A percentile compares a stretch with the other conserved stretches of the same genome.
phyloP scores from a whole-genome alignment of 2,888 invertebrate species.

The Orchestes rusci region DNA sequence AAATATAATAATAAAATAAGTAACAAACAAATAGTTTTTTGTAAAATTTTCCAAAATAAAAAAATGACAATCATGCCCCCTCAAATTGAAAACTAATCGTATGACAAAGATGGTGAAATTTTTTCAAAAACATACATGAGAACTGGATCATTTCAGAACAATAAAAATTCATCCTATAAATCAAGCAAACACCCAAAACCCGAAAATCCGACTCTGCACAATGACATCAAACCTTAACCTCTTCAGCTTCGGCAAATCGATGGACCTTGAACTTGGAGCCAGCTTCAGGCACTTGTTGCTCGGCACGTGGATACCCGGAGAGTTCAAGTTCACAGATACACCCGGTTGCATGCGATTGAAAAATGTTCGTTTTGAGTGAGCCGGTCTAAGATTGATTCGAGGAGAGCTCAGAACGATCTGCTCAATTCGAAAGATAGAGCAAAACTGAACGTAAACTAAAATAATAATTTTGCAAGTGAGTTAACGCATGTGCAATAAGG shows the following conservation, averaged over 20 bases:
- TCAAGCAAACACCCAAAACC: conserved; percentile 1
- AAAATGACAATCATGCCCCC: too few relatives aligned
- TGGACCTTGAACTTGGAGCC: conserved; percentile 38
- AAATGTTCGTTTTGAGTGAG: too few relatives aligned
- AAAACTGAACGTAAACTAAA: conserved; percentile 36
- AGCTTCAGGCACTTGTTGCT: conserved; percentile 33
- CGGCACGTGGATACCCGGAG: too few relatives aligned
- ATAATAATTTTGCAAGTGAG: conserved; percentile 40
- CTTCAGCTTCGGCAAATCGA: conserved; percentile 27
- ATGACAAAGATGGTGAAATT: too few relatives aligned
- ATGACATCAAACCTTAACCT: conserved; percentile 17
- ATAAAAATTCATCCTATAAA: background rate
- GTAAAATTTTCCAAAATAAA: too few relatives aligned
- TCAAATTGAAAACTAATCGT: too few relatives aligned
- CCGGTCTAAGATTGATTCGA: too few relatives aligned
- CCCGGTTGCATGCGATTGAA: background rate
- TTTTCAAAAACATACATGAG: background rate
- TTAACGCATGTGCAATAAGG: conserved; percentile 43
- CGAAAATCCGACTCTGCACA: conserved; percentile 6
- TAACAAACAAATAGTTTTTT: too few relatives aligned
- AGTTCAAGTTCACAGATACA: too few relatives aligned
- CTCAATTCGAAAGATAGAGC: conserved; percentile 13
- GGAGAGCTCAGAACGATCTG: too few relatives aligned
- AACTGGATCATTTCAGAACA: background rate
- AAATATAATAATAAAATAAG: too few relatives aligned